Conservation (phyloP, 2,888 invertebrate species). For the Ennomos quercinarius region DNA sequence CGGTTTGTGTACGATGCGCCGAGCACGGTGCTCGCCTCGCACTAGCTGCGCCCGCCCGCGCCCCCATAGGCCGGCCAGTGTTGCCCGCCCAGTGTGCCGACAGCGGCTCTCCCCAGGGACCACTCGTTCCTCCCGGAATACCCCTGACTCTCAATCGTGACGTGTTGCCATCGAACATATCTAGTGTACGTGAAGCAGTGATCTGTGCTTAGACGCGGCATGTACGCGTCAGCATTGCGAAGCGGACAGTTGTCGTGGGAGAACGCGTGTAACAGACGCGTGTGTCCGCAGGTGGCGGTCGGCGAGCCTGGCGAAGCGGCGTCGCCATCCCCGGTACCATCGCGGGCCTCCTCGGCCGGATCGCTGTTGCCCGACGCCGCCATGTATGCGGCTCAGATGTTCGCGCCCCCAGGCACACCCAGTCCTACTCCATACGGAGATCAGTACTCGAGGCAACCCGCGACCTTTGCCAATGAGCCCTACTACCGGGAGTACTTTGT, state of each 20-base stretch:
- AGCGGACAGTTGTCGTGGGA: constrained; percentile 85
- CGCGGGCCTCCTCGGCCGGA: constrained; percentile 84
- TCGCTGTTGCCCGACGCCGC: constrained; percentile 87
- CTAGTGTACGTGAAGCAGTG: constrained; percentile 81
- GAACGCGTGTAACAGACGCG: constrained; percentile 88
- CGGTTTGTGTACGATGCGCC: constrained; percentile 86
- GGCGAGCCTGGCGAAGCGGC: constrained; percentile 86
- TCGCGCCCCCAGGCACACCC: constrained; percentile 88
- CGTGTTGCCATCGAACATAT: constrained; percentile 63
- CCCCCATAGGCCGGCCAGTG: constrained; percentile 85
- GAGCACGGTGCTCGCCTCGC: constrained; percentile 84
- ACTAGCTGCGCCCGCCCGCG: constrained; percentile 86
- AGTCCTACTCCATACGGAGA: constrained; percentile 87
- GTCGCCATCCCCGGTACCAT: constrained; percentile 87
- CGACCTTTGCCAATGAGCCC: constrained; percentile 89
- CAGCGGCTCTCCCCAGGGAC: constrained; percentile 78
- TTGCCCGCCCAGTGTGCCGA: constrained; percentile 85
- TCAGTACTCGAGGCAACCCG: constrained; percentile 80
- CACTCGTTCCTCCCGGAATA: constrained; percentile 55
- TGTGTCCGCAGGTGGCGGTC: constrained; percentile 86
- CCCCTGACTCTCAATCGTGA: constrained; percentile 61
- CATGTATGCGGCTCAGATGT: constrained; percentile 89
- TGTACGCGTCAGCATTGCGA: constrained; percentile 87
- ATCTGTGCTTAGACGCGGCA: constrained; percentile 81
- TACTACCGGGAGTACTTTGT: constrained; percentile 94